phyloP scores from a whole-genome alignment of 2,888 invertebrate species.

The Cyaniris semiargus region DNA sequence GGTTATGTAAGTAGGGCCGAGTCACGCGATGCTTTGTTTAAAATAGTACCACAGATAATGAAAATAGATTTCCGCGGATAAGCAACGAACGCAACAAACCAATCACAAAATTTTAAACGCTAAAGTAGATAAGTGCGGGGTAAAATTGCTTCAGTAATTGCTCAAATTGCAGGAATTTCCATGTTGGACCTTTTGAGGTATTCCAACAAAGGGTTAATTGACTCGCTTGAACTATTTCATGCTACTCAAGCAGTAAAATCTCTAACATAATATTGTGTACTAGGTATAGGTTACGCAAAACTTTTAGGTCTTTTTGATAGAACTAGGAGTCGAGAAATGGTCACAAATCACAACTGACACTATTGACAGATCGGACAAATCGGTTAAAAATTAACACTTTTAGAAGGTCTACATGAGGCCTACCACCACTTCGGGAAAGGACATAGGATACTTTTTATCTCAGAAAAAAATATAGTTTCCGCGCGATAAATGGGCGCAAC shows the following conservation, averaged over 20 bases:
- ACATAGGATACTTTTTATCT: too few relatives aligned
- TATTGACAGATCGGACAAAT: too few relatives aligned
- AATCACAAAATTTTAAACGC: slow-evolving; percentile 28
- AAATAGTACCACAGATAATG: slow-evolving; percentile 35
- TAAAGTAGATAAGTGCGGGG: slow-evolving; percentile 18
- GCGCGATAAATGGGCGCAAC: too few relatives aligned
- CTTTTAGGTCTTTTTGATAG: not conserved
- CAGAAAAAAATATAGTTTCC: too few relatives aligned
- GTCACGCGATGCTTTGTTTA: slow-evolving; percentile 40
- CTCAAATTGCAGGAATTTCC: slow-evolving; percentile 12
- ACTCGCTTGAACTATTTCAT: not conserved
- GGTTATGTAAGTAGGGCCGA: slow-evolving; percentile 37
- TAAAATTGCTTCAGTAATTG: not conserved
- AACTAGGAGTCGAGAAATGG: too few relatives aligned
- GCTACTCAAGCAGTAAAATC: not conserved
- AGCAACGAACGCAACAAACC: slow-evolving; percentile 23
- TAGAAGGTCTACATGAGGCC: too few relatives aligned
- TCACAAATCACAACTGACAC: too few relatives aligned
- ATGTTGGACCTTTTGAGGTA: slow-evolving; percentile 4
- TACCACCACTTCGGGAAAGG: too few relatives aligned
- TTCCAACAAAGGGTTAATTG: slow-evolving; percentile 5
- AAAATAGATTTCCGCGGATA: slow-evolving; percentile 31
- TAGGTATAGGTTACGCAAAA: not conserved
- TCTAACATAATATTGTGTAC: not conserved
- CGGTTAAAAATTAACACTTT: too few relatives aligned